phyloP scores from a whole-genome alignment of 2,888 invertebrate genomes.

The Cephus runcator region DNA sequence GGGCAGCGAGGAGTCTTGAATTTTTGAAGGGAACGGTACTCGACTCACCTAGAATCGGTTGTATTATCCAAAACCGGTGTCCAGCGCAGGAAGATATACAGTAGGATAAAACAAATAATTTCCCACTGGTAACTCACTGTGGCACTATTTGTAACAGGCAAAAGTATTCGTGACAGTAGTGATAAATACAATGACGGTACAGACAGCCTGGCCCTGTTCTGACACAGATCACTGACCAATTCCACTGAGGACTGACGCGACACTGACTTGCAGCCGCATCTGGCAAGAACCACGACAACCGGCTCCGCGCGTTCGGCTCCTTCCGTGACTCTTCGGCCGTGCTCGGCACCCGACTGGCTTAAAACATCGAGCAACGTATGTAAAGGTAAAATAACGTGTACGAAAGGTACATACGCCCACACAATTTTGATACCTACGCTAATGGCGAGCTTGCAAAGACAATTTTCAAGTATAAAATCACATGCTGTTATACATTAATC shows the following conservation, averaged over 20 bases:
- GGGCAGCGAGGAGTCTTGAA: background rate
- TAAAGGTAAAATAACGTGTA: conserved; percentile 12
- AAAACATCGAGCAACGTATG: background rate
- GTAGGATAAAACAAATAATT: conserved; percentile 37
- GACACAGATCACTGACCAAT: conserved; percentile 57
- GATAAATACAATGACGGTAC: conserved; percentile 1
- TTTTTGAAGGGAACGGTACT: background rate
- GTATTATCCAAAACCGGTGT: conserved; percentile 31
- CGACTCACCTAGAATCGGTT: conserved; percentile 32
- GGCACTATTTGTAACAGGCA: conserved; percentile 31
- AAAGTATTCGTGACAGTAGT: conserved; percentile 2
- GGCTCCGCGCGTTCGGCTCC: conserved; percentile 27
- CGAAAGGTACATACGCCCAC: conserved; percentile 15
- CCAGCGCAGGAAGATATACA: conserved; percentile 33
- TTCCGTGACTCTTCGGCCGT: conserved; percentile 31
- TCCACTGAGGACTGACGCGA: conserved; percentile 57
- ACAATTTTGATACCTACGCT: conserved; percentile 18
- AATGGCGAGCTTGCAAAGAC: conserved; percentile 15
- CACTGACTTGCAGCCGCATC: conserved; percentile 46
- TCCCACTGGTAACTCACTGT: conserved; percentile 45
- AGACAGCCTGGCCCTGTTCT: conserved; percentile 34
- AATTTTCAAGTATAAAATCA: background rate
- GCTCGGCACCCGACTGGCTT: conserved; percentile 20
- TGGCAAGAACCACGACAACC: conserved; percentile 39
- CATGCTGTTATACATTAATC: background rate